Conservation (phyloP, 1,140 invertebrate species). For the Drosophila bifasciata region DNA sequence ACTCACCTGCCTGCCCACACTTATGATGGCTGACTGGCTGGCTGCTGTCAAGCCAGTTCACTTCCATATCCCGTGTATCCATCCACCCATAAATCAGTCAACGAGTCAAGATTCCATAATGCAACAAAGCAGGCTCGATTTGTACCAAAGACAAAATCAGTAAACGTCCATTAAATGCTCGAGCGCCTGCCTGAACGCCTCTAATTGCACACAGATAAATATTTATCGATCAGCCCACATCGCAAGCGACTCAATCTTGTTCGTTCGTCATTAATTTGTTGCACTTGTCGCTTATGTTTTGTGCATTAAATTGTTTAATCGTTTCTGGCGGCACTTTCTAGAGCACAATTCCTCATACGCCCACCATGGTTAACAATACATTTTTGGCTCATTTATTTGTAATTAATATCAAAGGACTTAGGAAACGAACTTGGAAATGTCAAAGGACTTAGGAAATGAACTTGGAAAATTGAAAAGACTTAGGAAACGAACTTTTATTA, state of each 20-base stretch:
- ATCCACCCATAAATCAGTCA: constrained; percentile 43
- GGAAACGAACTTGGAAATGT: constrained; percentile 47
- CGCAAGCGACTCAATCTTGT: constrained; percentile 11
- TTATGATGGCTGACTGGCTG: constrained; percentile 36
- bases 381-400: constrained; percentile 3
- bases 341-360: constrained; percentile 14
- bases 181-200: constrained; percentile 13
- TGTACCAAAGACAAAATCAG: background rate
- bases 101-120: constrained; percentile 25
- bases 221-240: constrained; percentile 49
- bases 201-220: constrained; percentile 66
- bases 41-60: constrained; percentile 18
- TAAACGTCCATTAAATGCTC: constrained; percentile 36
- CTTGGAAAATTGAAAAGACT: background rate
- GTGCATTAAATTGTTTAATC: constrained; percentile 14
- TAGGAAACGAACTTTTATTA: no score
- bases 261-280: constrained; percentile 49
- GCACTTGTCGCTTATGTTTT: constrained; percentile 51
- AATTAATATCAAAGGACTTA: constrained; percentile 53
- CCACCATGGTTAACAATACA: background rate
- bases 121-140: background rate
- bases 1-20: constrained; percentile 34
- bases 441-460: constrained; percentile 53
- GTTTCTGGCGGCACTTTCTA: constrained; percentile 54
- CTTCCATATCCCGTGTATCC: constrained; percentile 9